phyloP scores from a whole-genome alignment of 2,113 vertebrate genomes.

The Halichoeres trimaculatus region DNA sequence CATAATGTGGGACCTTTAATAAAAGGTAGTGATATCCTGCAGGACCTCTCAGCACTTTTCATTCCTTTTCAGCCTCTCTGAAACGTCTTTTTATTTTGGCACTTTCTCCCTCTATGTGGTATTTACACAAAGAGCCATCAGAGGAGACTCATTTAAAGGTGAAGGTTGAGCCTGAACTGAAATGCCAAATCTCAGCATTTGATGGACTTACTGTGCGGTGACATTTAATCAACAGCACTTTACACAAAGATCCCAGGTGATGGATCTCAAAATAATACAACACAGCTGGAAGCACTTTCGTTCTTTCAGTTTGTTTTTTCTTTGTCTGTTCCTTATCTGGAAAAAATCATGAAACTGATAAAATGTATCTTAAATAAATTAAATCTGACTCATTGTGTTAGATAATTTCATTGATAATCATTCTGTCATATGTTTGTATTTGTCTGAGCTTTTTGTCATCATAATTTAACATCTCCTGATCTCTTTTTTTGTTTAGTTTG shows the following conservation, averaged over 20 bases:
- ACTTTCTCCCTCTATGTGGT: background rate
- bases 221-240: constrained; percentile 49
- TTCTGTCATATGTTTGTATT: background rate
- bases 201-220: constrained; percentile 34
- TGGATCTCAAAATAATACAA: background rate
- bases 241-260: constrained; percentile 30
- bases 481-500: constrained; percentile 78
- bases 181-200: constrained; percentile 53
- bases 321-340: background rate
- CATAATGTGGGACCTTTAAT: no score
- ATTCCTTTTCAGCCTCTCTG: background rate
- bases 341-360: background rate
- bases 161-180: constrained; percentile 2
- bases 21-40: no score
- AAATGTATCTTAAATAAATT: no score
- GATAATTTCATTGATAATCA: background rate
- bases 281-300: background rate
- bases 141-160: background rate
- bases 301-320: background rate
- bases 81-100: background rate
- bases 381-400: background rate
- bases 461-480: background rate
- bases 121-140: background rate
- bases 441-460: constrained; percentile 2
- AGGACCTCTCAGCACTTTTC: background rate